These are phyloP conservation scores for Drosophila subpulchrella DNA, from an alignment of 1,140 invertebrate species.

Conservation along the genomic window DNA sequence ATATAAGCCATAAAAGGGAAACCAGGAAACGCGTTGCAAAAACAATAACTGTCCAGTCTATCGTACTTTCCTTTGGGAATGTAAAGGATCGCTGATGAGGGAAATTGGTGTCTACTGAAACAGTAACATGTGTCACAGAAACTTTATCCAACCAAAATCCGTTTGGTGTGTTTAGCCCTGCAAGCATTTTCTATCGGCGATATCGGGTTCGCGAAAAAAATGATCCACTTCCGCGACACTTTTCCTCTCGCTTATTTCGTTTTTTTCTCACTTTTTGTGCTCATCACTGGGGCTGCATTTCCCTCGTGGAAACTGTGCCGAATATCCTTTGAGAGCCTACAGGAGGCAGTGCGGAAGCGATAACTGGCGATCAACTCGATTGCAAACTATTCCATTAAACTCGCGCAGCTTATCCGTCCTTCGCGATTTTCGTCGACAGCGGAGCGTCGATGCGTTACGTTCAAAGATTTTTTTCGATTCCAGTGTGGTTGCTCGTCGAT, in stretches of 20 bases:
- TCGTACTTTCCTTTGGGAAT: too few relatives aligned
- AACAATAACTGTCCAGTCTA: too few relatives aligned
- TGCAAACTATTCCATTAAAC: conserved; percentile 55
- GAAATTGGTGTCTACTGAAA: too few relatives aligned
- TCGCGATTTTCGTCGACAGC: conserved; percentile 47
- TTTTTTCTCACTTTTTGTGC: conserved; percentile 52
- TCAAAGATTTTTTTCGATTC: conserved; percentile 52
- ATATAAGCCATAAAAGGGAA: too few relatives aligned
- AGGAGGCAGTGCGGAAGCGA: conserved; percentile 51
- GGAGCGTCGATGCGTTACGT: conserved; percentile 45
- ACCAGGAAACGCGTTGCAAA: too few relatives aligned
- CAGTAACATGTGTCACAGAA: too few relatives aligned
- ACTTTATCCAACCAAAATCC: too few relatives aligned
- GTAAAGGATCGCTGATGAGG: too few relatives aligned
- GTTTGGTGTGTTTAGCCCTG: too few relatives aligned
- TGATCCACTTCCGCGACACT: too few relatives aligned
- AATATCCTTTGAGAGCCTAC: conserved; percentile 47
- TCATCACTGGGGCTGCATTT: conserved; percentile 69
- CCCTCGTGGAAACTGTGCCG: conserved; percentile 68
- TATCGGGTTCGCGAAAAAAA: too few relatives aligned
- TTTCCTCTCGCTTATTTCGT: conserved; percentile 34
- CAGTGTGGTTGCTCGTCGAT: neutral
- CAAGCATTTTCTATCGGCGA: too few relatives aligned
- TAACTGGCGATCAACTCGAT: conserved; percentile 29
- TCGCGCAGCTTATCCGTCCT: conserved; percentile 69